Conservation (phyloP, 2,797 vertebrate genomes). For the Danio jaintianensis region DNA sequence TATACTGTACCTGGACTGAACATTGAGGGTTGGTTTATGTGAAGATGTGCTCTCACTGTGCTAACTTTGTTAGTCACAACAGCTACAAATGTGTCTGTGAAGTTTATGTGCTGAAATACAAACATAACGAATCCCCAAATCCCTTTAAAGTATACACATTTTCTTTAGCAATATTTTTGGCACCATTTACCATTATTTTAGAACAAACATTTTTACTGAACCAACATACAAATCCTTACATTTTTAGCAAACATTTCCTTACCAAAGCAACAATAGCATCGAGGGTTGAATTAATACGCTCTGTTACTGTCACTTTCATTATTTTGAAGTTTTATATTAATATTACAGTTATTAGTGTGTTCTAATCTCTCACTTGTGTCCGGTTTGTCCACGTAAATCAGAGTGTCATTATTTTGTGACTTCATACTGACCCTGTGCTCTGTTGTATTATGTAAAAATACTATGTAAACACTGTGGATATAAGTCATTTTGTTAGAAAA, state of each 20-base stretch:
- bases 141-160: background rate
- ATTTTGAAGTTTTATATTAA: conserved; percentile 4
- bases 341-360: conserved; percentile 15
- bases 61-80: conserved; percentile 3
- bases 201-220: background rate
- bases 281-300: background rate
- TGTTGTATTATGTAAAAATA: conserved; percentile 49
- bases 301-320: conserved; percentile 4
- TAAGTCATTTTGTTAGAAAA: conserved; percentile 52
- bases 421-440: conserved; percentile 38
- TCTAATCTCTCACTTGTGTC: conserved; percentile 29
- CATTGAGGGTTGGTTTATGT: conserved; percentile 24
- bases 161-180: conserved; percentile 21
- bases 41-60: conserved; percentile 13
- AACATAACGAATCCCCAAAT: conserved; percentile 2
- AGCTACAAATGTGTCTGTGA: conserved; percentile 28
- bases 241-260: conserved; percentile 21
- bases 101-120: conserved; percentile 1
- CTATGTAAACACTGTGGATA: conserved; percentile 46
- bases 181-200: conserved; percentile 18
- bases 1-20: conserved; percentile 23
- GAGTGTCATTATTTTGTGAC: conserved; percentile 29
- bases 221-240: background rate
- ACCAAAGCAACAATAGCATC: conserved; percentile 23
- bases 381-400: conserved; percentile 3